Evolutionary conservation across 1,140 invertebrate genomes (phyloP), one percentile per base, ranked within the genome.

Genomic region (Neotoxoptera formosana): DNA sequence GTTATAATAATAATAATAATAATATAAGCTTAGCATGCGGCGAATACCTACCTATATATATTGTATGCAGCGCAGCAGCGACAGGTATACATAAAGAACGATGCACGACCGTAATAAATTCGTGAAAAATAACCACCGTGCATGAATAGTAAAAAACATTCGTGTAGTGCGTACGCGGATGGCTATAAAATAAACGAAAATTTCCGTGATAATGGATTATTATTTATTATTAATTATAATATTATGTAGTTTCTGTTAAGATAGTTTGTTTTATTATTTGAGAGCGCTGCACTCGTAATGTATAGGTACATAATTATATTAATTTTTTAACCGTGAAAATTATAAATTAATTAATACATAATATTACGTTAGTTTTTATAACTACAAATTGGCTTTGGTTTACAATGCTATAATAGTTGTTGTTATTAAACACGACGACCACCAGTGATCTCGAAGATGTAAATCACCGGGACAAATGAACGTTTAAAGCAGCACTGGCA

Each of bases 41-140:
- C 23, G 21, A 17, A n/a, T 48, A 86, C 48, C 47, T 84, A 86
- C 7, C 25, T 87, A 34, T 4, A 6, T 48, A 48, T 45, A 45
- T 36, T 87, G 45, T 25, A 48, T n/a, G 36, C 23, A 41, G 23
- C 25, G 41, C 21, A 47, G 9, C 45, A 86, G 25, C 23, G 25
- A 30, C 41, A 45, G 4, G 41, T 23, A 30, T n/a, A 14, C 25
- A 47, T 47, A 41, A 87, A 36, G 30, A 30, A 48, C 86, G 47
- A 36, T 89, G 34, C 87, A 60, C 53, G 89, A 67, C 41, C 89
- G 89, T 48, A 45, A 90, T 90, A 90, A 90, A 90, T 90, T 90
- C n/a, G 36, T n/a, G 89, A 60, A 67, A 45, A 14, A 89, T 51
- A 53, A 89, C 41, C 84, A 34, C 47, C 20, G 41, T 11, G 47